These are phyloP conservation scores for Bucco capensis DNA, from an alignment of 2,113 vertebrate genomes.

Conservation along the genomic window DNA sequence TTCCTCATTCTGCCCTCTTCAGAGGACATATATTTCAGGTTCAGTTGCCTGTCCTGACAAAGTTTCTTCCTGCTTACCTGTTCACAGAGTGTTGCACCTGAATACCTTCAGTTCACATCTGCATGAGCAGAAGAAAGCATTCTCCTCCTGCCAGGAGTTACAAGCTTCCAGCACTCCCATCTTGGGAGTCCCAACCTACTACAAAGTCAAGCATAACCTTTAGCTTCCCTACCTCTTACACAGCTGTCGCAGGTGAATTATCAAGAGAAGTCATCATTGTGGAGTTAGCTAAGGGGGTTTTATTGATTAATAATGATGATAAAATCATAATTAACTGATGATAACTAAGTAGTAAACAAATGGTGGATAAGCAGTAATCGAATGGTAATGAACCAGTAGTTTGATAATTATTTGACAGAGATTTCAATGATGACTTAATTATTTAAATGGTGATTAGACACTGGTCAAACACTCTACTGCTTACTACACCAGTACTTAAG, in stretches of 20 bases:
- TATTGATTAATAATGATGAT: neutral
- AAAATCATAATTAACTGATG: neutral
- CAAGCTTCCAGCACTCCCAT: neutral
- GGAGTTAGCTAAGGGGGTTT: neutral
- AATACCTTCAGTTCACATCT: neutral
- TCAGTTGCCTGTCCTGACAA: neutral
- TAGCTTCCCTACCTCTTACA: neutral
- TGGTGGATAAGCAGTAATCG: too few species aligned
- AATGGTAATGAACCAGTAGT: neutral
- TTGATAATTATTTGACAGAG: neutral
- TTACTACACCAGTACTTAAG: neutral
- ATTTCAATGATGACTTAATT: neutral
- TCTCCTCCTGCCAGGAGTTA: neutral
- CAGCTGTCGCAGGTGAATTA: neutral
- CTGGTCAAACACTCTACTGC: neutral
- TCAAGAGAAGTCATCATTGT: neutral
- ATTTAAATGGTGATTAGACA: neutral
- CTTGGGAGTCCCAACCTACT: neutral
- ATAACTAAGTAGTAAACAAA: too few species aligned
- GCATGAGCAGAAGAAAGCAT: neutral
- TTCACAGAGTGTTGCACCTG: neutral
- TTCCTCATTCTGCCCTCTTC: neutral
- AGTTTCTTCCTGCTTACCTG: neutral
- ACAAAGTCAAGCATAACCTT: neutral
- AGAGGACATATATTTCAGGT: neutral